Conservation (phyloP, 1,140 invertebrate species). For the Lycorma delicatula region DNA sequence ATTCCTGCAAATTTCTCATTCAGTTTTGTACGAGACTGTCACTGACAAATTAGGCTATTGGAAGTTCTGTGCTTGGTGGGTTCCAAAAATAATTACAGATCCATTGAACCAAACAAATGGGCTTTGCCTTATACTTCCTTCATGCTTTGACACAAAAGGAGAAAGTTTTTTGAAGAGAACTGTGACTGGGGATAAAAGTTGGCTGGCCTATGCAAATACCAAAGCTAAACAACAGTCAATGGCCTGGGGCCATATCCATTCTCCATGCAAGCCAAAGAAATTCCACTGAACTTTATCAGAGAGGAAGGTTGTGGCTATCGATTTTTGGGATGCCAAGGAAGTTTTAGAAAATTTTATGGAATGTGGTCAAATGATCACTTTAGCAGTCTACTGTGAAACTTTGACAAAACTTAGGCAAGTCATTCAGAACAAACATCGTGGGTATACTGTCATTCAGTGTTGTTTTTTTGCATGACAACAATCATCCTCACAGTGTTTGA, state of each 20-base stretch:
- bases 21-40: neutral
- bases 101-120: neutral
- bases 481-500: neutral
- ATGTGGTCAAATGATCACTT: neutral
- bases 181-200: neutral
- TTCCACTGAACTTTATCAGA: constrained; percentile 43
- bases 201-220: constrained; percentile 18
- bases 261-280: constrained; percentile 41
- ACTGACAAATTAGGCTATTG: neutral
- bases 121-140: neutral
- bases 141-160: neutral
- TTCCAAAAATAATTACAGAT: neutral
- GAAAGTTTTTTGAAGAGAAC: constrained; percentile 23
- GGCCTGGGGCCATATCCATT: constrained; percentile 26
- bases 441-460: neutral
- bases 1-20: neutral
- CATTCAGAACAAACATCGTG: neutral
- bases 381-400: neutral
- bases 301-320: neutral
- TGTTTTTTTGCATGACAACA: neutral
- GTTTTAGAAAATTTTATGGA: neutral
- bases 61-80: constrained; percentile 9
- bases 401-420: neutral
- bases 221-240: neutral
- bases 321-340: neutral